Conservation (phyloP, 2,113 vertebrate genomes). For the Corythoichthys haematopterus region DNA sequence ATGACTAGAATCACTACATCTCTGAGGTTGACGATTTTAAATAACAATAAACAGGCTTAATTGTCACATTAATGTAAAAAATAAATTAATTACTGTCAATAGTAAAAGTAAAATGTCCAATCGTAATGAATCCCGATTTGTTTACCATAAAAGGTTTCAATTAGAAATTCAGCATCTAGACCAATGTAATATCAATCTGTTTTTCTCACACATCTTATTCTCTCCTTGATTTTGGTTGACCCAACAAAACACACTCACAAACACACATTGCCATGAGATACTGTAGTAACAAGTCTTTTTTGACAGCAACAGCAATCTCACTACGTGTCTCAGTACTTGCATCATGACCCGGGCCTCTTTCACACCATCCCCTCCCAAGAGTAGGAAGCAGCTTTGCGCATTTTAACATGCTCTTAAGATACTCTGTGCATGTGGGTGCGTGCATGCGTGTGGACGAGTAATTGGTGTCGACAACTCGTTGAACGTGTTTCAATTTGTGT, state of each 20-base stretch:
- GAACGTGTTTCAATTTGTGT: slow-evolving; percentile 10
- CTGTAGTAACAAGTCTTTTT: slow-evolving; percentile 37
- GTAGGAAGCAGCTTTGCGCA: slow-evolving; percentile 26
- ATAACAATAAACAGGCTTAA: too few species aligned
- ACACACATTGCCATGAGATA: slow-evolving; percentile 23
- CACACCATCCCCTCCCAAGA: slow-evolving; percentile 20
- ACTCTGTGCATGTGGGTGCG: slow-evolving; percentile 4
- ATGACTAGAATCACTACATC: too few species aligned
- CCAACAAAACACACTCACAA: slow-evolving; percentile 11
- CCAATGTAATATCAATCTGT: not conserved
- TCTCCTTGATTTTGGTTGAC: slow-evolving; percentile 6
- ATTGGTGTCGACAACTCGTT: slow-evolving; percentile 28
- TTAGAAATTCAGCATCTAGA: not conserved
- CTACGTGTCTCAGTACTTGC: slow-evolving; percentile 16
- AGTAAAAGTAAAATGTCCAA: too few species aligned
- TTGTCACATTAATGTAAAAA: too few species aligned
- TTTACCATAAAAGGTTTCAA: not conserved
- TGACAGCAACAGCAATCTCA: slow-evolving; percentile 20
- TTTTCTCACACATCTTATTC: slow-evolving; percentile 13
- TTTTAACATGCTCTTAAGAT: slow-evolving; percentile 18
- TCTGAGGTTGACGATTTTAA: too few species aligned
- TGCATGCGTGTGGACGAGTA: slow-evolving; percentile 24
- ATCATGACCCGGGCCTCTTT: slow-evolving; percentile 23
- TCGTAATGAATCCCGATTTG: not conserved
- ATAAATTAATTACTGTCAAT: too few species aligned